Evolutionary conservation across 2,888 invertebrate species (phyloP).

Genomic region (Brassicogethes aeneus): DNA sequence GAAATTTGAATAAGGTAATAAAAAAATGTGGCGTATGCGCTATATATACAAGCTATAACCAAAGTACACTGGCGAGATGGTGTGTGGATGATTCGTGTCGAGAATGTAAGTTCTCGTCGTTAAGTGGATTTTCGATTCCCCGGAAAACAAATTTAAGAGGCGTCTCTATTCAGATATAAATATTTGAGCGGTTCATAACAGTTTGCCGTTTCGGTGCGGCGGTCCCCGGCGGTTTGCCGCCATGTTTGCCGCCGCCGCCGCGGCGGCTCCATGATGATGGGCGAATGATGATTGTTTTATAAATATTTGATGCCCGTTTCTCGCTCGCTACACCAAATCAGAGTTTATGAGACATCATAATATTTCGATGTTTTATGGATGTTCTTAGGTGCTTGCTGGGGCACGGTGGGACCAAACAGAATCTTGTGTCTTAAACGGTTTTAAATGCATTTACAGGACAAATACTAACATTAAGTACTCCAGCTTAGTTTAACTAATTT

Average conservation of each 20-base stretch:
- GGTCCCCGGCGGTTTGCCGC: constrained; percentile 37
- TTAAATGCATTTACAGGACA: no score
- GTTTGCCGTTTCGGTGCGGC: constrained; percentile 37
- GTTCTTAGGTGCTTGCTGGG: no score
- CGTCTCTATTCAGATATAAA: constrained; percentile 44
- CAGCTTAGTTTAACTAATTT: no score
- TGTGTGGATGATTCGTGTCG: not conserved
- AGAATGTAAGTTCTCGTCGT: not conserved
- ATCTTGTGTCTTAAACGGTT: no score
- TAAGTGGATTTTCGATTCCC: constrained; percentile 25
- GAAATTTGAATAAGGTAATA: no score
- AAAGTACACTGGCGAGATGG: no score
- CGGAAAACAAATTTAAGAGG: constrained; percentile 42
- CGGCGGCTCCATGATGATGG: no score
- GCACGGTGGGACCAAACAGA: no score
- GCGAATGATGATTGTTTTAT: constrained; percentile 45
- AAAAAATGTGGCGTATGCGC: no score
- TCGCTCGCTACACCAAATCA: constrained; percentile 39
- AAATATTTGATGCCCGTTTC: constrained; percentile 37
- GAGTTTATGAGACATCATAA: constrained; percentile 44
- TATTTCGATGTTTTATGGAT: constrained; percentile 42
- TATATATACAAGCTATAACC: no score
- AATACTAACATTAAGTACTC: no score
- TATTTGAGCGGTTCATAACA: constrained; percentile 44
- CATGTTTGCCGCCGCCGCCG: no score